Evolutionary conservation across 2,797 vertebrate genomes (phyloP), one percentile per base, ranked within the genome.

Genomic region (Borostomias antarcticus): DNA sequence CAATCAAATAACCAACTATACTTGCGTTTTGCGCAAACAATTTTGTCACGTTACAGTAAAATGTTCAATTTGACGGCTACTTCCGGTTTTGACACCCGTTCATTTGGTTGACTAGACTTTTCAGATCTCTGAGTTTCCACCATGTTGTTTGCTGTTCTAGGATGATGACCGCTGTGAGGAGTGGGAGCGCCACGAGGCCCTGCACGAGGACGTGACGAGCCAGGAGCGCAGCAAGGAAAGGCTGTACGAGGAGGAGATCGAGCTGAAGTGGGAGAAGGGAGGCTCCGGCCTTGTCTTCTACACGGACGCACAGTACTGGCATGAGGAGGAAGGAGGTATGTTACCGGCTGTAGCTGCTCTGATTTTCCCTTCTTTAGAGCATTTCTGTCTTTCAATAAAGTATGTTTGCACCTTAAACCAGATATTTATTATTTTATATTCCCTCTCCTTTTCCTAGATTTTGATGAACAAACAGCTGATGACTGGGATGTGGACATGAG

Each of bases 401-500:
- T n/a, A n/a, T n/a, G 19, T 3, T 23, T 23, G 51, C 23, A 21
- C 10, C 25, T 25, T 30, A 35, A 5, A 11, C 23, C 21, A 5
- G 10, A 40, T 45, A 45, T 45, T 15, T 45, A 5, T 45, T 9
- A n/a, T 5, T 17, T 60, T 71, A 3, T 63, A 28, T 68, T 11
- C 8, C 63, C 66, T 2, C 67, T 26, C 71, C 2, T 13, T 26
- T 51, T 43, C 60, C 29, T 86, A 99, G 98, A 99, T 89, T 99
- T 99, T 68, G 97, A 99, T 28, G 96, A 98, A 81, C 93, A 98
- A 86, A 99, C 97, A 0, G 87, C 95, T 0, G 97, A 98, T 0
- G 97, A 98, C 86, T 98, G 97, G 98, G 98, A 99, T 1, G 95
- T 99, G 68, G 98, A 99, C 84, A 97, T 98, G 97, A 96, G 95